Percentiles rank a stretch among this genome's conserved stretches.
phyloP scores from a whole-genome alignment of 2,113 vertebrate genomes.

The Dolichotis patagonum region DNA sequence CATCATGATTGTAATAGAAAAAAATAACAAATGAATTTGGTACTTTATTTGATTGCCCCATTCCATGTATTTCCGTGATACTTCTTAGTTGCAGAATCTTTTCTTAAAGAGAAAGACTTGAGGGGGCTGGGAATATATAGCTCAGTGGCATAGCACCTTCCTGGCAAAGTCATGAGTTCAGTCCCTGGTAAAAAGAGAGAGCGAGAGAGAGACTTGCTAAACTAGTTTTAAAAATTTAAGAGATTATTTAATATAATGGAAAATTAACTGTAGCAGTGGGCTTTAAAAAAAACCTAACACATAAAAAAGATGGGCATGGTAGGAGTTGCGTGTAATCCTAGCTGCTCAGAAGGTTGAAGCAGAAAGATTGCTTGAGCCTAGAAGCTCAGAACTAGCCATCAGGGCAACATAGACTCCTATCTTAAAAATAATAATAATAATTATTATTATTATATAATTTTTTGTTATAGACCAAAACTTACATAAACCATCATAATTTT shows the following conservation, averaged over 20 bases:
- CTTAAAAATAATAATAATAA: no score
- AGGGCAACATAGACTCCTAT: no score
- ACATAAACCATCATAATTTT: not conserved
- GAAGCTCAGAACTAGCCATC: not conserved
- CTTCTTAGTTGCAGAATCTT: not conserved
- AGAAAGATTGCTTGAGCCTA: no score
- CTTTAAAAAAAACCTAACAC: not conserved
- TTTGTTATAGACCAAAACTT: not conserved
- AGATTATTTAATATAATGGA: slow-evolving; percentile 26
- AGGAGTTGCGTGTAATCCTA: not conserved
- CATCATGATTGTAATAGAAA: not conserved
- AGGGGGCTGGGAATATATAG: no score
- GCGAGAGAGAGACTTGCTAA: not conserved
- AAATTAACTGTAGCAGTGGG: slow-evolving; percentile 19
- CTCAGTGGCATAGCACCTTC: no score
- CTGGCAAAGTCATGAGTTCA: no score
- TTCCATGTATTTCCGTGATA: not conserved
- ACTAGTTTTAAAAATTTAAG: not conserved
- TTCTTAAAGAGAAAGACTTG: slow-evolving; percentile 22
- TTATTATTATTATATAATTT: not conserved
- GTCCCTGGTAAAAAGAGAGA: no score
- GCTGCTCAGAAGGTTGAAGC: no score
- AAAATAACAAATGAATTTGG: not conserved
- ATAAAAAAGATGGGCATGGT: not conserved
- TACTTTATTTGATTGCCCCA: not conserved